A percentile compares a stretch with the other conserved stretches of the same genome.
Evolutionary conservation across 2,888 invertebrate species (phyloP).

Genomic region (Rotaria sp.): DNA sequence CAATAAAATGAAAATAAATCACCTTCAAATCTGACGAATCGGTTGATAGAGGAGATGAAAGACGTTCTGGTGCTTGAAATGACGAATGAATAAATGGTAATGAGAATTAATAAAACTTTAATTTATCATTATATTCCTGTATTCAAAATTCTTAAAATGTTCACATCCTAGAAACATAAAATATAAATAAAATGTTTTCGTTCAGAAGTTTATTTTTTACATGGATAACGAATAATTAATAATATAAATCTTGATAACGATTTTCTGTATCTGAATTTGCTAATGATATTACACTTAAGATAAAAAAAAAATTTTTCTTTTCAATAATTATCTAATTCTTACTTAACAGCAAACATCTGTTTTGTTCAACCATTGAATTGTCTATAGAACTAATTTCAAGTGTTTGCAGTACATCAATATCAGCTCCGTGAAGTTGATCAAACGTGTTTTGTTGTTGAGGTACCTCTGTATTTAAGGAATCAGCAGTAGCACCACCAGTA

Average conservation of each 20-base stretch:
- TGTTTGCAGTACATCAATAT: slow-evolving; percentile 66
- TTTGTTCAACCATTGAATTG: slow-evolving; percentile 77
- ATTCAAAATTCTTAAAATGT: not conserved
- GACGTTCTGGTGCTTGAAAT: not conserved
- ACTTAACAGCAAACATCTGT: slow-evolving; percentile 73
- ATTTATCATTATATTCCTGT: not conserved
- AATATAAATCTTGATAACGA: slow-evolving; percentile 67
- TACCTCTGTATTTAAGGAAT: slow-evolving; percentile 43
- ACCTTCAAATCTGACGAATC: not conserved
- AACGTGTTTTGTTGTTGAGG: slow-evolving; percentile 59
- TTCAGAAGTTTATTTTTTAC: slow-evolving; percentile 38
- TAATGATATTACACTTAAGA: slow-evolving; percentile 67
- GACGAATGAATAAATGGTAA: not conserved
- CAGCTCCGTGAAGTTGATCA: slow-evolving; percentile 63
- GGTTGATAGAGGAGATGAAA: not conserved
- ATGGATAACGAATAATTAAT: slow-evolving; percentile 71
- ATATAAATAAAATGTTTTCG: slow-evolving; percentile 41
- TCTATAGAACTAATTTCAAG: slow-evolving; percentile 69
- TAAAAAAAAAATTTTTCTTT: slow-evolving; percentile 44
- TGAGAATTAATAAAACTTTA: not conserved
- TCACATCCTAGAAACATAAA: slow-evolving; percentile 65
- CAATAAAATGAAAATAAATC: not conserved
- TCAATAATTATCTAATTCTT: slow-evolving; percentile 53
- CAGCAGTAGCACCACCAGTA: slow-evolving; percentile 43
- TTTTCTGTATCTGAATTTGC: slow-evolving; percentile 74